Base-by-base conservation (phyloP, 2,888 invertebrate species). In the Erebia palarica region DNA sequence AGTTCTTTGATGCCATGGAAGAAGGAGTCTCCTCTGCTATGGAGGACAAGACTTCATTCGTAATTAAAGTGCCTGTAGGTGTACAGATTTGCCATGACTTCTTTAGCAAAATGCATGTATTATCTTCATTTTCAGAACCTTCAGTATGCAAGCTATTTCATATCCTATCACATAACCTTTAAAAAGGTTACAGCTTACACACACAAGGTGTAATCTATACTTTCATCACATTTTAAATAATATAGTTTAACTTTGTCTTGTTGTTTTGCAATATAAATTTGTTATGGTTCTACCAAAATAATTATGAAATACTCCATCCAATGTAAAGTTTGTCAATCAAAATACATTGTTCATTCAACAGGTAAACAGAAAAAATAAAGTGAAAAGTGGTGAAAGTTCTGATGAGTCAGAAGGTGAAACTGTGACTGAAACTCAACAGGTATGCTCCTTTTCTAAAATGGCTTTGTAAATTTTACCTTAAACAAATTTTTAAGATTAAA, bases 1-100 rank as follows among this genome's bases (percentile, higher is more conserved):
- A 96, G 81, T 96, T 96, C 87, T 96, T 96, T 81, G 96, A 96
- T 85, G 95, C 95, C 10, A 91, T 95, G 87, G 95, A 95, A 85
- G 94, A 93, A 80, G 91, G 89, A 51, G 87, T 86, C 76, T 81
- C 89, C 80, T 84, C 88, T 78, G 86, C 81, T 79, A 91, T 86
- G 86, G 92, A 89, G 68, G 92, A 90, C 78, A 89, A 88, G 79
- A 92, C 84, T 78, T 94, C 94, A 73, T 96, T 96, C 88, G 95
- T 95, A 82, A 92, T 96, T 76, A 96, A 96, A 91, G 95, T 96
- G 78, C 95, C 95, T 74, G 93, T 94, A 77, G 88, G 92, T 90
- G 59, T 21, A 13, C 21, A 21, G 8, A 18, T 55, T 16, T 9
- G 14, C 16, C 10, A 3, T 18, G 16, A 18, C 51, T 7, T 51